Evolutionary conservation across 2,888 invertebrate species (phyloP), one percentile per base, ranked within the genome.

Genomic region (Slavum lentiscoides): DNA sequence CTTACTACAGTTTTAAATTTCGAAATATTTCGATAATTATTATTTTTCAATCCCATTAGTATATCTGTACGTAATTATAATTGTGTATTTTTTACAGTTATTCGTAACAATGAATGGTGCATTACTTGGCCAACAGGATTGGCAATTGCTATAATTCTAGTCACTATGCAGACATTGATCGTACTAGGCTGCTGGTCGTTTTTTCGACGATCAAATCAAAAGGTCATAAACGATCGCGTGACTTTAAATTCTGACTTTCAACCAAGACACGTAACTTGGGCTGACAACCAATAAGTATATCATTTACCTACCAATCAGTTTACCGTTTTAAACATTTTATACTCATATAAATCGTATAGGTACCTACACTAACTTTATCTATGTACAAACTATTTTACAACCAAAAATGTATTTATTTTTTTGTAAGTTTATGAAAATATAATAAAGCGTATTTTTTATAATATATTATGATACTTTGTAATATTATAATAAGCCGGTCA

Each of bases 111-210:
- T 21, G 75, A 81, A 67, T 81, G 58, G 37, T 85, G 85, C 80
- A 81, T 84, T n/a, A 83, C 83, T 37, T 85, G 84, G 82, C 83
- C 84, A 11, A 83, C 84, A 0, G 83, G 84, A n/a, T 74, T 85
- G 37, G 83, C 84, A 17, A 82, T 84, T 39, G 82, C 83, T 17
- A 77, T 84, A 23, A 84, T 84, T 19, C 84, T 84, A 83, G 74
- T 85, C 67, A 81, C 84, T n/a, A 74, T 85, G 23, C 85, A 85
- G 76, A 83, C 84, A 64, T 19, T 84, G 21, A 82, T 85, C 17
- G 75, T 85, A 58, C 76, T 85, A 23, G 83, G 83, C 23, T 85
- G 84, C 82, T 85, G 84, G 83, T 83, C 83, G 73, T 83, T 84
- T 19, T 81, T 84, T 30, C 82, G 83, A 11, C 82, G 83, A 11